phyloP scores from a whole-genome alignment of 2,113 vertebrate species.

The Callorhinus ursinus region DNA sequence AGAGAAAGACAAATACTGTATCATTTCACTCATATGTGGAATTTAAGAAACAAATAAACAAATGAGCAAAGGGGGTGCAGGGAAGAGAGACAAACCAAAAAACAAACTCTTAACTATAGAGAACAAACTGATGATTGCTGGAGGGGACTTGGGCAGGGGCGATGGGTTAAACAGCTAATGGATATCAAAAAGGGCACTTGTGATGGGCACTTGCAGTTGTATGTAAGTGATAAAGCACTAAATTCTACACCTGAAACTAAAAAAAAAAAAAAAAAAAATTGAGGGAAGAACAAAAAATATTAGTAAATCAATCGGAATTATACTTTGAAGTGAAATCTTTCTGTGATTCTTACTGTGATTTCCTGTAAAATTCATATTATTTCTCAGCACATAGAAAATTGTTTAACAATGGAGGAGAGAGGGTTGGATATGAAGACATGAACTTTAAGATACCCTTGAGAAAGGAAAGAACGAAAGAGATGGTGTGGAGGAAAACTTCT shows the following conservation, averaged over 20 bases:
- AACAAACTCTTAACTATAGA: neutral
- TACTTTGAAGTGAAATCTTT: neutral
- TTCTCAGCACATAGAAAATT: neutral
- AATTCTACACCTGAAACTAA: neutral
- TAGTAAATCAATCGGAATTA: neutral
- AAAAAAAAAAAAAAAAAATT: neutral
- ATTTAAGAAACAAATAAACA: neutral
- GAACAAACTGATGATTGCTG: neutral
- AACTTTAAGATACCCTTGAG: neutral
- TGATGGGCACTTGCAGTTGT: neutral
- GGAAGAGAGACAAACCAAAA: neutral
- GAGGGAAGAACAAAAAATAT: neutral
- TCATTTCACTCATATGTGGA: neutral
- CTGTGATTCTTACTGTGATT: neutral
- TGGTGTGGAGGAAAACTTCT: neutral
- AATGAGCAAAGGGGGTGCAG: neutral
- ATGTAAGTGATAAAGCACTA: neutral
- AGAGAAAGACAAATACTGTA: neutral
- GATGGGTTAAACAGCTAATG: neutral
- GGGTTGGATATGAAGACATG: neutral
- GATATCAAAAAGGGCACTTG: neutral
- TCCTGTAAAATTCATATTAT: neutral
- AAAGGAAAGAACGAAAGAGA: neutral
- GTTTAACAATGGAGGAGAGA: neutral
- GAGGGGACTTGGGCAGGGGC: neutral